Conservation (phyloP, 2,888 invertebrate species). For the Rhabditophanes sp. region DNA sequence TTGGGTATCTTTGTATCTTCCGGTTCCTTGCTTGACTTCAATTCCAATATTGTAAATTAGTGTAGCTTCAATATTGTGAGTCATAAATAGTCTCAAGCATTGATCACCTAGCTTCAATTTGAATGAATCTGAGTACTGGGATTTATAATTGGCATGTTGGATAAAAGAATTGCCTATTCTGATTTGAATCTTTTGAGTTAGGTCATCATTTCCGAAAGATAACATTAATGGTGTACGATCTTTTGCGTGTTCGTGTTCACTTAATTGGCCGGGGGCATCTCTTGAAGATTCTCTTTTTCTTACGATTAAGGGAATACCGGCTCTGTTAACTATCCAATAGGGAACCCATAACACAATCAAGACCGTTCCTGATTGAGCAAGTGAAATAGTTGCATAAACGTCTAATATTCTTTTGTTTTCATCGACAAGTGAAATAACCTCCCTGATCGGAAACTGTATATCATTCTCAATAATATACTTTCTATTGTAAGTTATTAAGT, state of each 20-base stretch:
- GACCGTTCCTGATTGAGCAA: constrained; percentile 44
- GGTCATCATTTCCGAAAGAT: constrained; percentile 72
- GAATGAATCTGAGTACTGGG: constrained; percentile 23
- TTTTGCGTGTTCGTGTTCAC: constrained; percentile 81
- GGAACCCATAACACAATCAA: constrained; percentile 64
- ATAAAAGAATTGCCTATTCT: constrained; percentile 11
- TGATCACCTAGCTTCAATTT: constrained; percentile 30
- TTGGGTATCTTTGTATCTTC: constrained; percentile 72
- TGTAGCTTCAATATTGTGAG: constrained; percentile 17
- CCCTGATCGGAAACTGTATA: too few species aligned
- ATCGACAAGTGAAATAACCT: too few species aligned
- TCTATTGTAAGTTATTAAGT: too few species aligned
- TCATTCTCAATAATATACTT: too few species aligned
- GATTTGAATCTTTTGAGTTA: background rate
- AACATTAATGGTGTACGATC: constrained; percentile 81
- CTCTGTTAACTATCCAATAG: constrained; percentile 87
- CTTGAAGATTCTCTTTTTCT: constrained; percentile 62
- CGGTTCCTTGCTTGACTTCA: constrained; percentile 69
- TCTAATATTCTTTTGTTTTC: constrained; percentile 16
- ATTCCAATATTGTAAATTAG: constrained; percentile 54
- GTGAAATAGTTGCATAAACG: constrained; percentile 21
- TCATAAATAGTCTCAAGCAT: constrained; percentile 24
- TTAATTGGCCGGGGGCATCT: constrained; percentile 53
- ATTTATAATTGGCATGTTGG: constrained; percentile 17
- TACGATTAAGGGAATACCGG: constrained; percentile 83